phyloP scores from a whole-genome alignment of 2,113 vertebrate genomes.

The Malaclemys terrapin region DNA sequence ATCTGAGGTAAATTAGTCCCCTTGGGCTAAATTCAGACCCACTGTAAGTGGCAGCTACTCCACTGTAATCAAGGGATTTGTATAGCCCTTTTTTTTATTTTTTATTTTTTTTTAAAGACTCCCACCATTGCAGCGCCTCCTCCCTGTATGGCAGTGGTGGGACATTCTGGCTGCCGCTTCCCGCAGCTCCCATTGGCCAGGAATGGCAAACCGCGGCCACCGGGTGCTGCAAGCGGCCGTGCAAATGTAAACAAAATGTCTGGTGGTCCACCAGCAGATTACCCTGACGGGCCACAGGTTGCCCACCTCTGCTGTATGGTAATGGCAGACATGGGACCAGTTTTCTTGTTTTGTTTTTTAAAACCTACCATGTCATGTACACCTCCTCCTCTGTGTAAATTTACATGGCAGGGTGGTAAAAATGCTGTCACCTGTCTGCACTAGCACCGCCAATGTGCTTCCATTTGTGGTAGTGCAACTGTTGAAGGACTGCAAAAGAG shows the following conservation, averaged over 20 bases:
- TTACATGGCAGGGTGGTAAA: neutral
- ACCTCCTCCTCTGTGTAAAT: neutral
- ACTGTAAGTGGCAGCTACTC: neutral
- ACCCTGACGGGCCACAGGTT: too few species aligned
- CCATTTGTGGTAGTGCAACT: neutral
- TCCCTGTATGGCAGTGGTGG: too few species aligned
- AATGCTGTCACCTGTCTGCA: neutral
- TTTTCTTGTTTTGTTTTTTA: neutral
- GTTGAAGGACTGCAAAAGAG: neutral
- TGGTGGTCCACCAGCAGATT: too few species aligned
- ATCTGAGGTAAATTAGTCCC: neutral
- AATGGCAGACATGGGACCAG: neutral
- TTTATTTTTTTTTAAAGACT: neutral
- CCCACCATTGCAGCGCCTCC: neutral
- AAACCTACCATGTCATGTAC: too few species aligned
- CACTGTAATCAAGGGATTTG: neutral
- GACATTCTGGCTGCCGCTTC: too few species aligned
- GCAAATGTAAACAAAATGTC: too few species aligned
- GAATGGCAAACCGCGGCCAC: too few species aligned
- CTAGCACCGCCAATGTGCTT: neutral
- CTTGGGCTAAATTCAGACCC: neutral
- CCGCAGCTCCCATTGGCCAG: too few species aligned
- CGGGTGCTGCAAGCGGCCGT: rapidly evolving
- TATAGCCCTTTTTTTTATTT: neutral
- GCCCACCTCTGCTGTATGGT: neutral